Evolutionary conservation across 2,113 vertebrate species (phyloP).

Genomic region (Forbesichthys papilliferus): DNA sequence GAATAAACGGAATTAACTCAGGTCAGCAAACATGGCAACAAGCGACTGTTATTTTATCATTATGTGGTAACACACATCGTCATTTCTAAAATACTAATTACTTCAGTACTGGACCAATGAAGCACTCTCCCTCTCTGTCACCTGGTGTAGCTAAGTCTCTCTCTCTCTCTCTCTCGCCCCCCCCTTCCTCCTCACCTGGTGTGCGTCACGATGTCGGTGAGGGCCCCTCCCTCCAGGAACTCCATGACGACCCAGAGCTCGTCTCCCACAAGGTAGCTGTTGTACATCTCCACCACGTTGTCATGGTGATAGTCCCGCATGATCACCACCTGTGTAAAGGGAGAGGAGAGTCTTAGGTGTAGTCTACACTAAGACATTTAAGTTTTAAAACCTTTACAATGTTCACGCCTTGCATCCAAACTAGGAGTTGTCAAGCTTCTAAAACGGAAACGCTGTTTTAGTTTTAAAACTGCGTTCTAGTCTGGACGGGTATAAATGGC

Average conservation of each 20-base stretch:
- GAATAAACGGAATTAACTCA: too few relatives aligned
- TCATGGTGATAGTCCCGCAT: slow-evolving; percentile 97
- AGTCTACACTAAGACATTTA: background rate
- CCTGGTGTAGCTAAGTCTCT: background rate
- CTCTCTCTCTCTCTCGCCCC: background rate
- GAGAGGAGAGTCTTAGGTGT: background rate
- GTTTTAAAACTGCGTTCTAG: too few relatives aligned
- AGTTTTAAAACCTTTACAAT: background rate
- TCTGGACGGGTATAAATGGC: too few relatives aligned
- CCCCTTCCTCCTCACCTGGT: slow-evolving; percentile 78
- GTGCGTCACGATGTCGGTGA: slow-evolving; percentile 95
- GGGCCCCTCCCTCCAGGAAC: slow-evolving; percentile 92
- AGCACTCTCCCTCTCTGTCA: background rate
- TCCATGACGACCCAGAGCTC: slow-evolving; percentile 99
- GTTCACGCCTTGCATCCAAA: too few relatives aligned
- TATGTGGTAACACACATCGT: too few relatives aligned
- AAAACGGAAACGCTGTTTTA: too few relatives aligned
- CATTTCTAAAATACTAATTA: too few relatives aligned
- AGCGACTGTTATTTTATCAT: too few relatives aligned
- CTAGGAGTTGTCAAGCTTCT: too few relatives aligned
- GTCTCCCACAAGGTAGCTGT: slow-evolving; percentile 95
- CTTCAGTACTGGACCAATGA: background rate
- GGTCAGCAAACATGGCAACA: too few relatives aligned
- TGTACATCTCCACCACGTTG: slow-evolving; percentile 98
- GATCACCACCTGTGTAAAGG: slow-evolving; percentile 86